Percentiles rank a stretch among this genome's conserved stretches.
phyloP scores from a whole-genome alignment of 2,113 vertebrate genomes.

The Myotis lucifugus region DNA sequence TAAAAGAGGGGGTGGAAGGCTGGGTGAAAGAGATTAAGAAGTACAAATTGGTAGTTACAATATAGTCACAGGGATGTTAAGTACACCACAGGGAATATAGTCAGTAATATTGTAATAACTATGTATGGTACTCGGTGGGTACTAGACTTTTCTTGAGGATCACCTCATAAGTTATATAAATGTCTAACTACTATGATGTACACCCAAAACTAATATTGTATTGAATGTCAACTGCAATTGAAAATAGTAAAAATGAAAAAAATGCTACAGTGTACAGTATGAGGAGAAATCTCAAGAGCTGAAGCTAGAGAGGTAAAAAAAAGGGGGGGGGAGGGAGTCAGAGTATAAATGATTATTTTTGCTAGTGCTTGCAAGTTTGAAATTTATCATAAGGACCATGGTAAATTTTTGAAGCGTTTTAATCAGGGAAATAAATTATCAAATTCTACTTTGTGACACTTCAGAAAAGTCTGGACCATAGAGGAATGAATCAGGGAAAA shows the following conservation, averaged over 20 bases:
- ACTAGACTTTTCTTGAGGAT: background rate
- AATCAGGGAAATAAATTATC: background rate
- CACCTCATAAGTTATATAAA: background rate
- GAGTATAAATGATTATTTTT: background rate
- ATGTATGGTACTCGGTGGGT: background rate
- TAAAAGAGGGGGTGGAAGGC: background rate
- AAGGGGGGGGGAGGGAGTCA: background rate
- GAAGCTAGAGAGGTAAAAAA: background rate
- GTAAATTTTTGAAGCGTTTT: background rate
- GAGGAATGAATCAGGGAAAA: background rate
- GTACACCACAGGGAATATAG: background rate
- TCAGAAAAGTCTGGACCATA: background rate
- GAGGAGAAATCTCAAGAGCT: background rate
- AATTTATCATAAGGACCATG: background rate
- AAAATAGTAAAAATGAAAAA: background rate
- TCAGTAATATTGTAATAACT: background rate
- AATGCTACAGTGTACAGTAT: background rate
- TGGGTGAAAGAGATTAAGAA: background rate
- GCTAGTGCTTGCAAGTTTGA: background rate
- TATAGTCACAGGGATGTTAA: background rate
- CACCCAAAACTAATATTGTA: background rate
- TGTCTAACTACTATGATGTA: background rate
- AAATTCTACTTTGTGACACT: background rate
- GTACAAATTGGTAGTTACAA: background rate
- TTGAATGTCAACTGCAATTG: background rate